These are phyloP conservation scores for Gandaritis pyraliata DNA, from an alignment of 2,888 invertebrate species.

Conservation along the genomic window DNA sequence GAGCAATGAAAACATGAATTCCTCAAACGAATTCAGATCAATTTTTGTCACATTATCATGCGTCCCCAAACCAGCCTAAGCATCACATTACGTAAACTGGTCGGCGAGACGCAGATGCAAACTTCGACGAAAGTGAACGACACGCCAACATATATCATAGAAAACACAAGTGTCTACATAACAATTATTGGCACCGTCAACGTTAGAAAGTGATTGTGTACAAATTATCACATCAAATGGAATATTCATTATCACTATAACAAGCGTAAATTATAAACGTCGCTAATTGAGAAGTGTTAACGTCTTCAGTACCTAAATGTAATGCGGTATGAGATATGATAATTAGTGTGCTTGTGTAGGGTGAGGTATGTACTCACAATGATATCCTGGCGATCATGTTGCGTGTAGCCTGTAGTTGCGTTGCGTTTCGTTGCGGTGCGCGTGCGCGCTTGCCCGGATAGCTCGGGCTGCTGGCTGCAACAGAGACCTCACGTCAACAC, in stretches of 20 bases:
- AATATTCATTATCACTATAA: conserved; percentile 44
- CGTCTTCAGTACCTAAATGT: conserved; percentile 14
- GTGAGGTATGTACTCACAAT: conserved; percentile 71
- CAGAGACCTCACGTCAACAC: conserved; percentile 79
- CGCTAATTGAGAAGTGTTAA: conserved; percentile 27
- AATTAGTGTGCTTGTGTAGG: conserved; percentile 17
- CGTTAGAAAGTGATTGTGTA: conserved; percentile 69
- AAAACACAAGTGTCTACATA: conserved; percentile 46
- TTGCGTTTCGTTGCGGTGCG: conserved; percentile 47
- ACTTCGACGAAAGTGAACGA: conserved; percentile 66
- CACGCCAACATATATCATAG: conserved; percentile 57
- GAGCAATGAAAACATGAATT: conserved; percentile 80
- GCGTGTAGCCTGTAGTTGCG: conserved; percentile 42
- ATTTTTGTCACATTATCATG: conserved; percentile 62
- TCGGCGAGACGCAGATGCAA: conserved; percentile 50
- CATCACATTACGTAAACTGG: conserved; percentile 51
- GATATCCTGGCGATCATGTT: conserved; percentile 74
- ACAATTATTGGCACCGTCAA: conserved; percentile 53
- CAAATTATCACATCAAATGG: conserved; percentile 45
- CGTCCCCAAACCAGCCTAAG: conserved; percentile 39
- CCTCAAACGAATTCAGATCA: conserved; percentile 73
- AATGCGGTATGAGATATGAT: conserved; percentile 8
- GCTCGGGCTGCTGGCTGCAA: conserved; percentile 75
- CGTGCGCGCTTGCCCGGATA: conserved; percentile 62
- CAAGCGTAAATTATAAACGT: conserved; percentile 25